A percentile compares a stretch with the other conserved stretches of the same genome.
Evolutionary conservation across 2,888 invertebrate species (phyloP).

Genomic region (Girardia tigrina): DNA sequence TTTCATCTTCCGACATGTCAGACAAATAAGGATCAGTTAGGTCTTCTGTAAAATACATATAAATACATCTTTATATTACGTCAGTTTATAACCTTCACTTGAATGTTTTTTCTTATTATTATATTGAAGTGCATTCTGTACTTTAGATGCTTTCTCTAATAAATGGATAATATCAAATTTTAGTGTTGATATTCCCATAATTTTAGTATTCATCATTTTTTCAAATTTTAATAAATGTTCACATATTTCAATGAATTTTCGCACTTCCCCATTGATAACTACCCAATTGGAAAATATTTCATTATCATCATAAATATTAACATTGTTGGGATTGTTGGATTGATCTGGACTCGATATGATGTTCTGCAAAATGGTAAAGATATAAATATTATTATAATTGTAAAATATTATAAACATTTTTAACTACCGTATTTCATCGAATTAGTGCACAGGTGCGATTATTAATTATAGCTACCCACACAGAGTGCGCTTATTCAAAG

Average conservation of each 20-base stretch:
- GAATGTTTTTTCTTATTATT: background rate
- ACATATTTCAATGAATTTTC: slow-evolving; percentile 10
- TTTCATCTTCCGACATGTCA: too few relatives aligned
- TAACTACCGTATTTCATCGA: too few relatives aligned
- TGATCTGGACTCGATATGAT: too few relatives aligned
- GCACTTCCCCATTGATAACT: background rate
- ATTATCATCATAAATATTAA: background rate
- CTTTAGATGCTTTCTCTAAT: background rate
- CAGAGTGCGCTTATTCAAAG: too few relatives aligned
- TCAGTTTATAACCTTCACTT: slow-evolving; percentile 11
- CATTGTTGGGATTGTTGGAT: background rate
- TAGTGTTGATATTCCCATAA: background rate
- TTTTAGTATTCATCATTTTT: background rate
- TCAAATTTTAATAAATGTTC: background rate
- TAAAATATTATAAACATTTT: too few relatives aligned
- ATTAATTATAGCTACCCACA: too few relatives aligned
- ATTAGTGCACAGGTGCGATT: too few relatives aligned
- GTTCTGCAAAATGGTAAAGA: too few relatives aligned
- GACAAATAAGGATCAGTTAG: too few relatives aligned
- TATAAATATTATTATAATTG: too few relatives aligned
- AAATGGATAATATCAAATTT: background rate
- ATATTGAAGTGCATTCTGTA: background rate
- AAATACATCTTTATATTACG: too few relatives aligned
- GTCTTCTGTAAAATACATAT: too few relatives aligned
- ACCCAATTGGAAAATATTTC: slow-evolving; percentile 16